Percentiles rank a stretch among this genome's conserved stretches.
Conservation (phyloP, 2,113 vertebrate genomes). For the Peromyscus leucopus region DNA sequence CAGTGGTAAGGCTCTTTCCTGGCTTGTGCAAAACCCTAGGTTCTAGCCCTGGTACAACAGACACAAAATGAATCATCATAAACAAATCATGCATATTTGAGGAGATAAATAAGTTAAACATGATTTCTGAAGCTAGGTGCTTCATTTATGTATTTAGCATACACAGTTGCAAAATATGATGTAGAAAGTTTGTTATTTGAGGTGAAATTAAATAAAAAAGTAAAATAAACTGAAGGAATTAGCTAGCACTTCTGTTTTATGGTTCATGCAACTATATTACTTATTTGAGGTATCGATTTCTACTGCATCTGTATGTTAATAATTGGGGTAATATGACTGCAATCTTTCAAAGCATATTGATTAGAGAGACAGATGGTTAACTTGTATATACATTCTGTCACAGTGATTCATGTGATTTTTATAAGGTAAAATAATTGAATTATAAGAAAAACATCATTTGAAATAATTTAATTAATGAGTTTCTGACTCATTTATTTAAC, state of each 20-base stretch:
- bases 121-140: background rate
- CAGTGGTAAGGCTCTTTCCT: background rate
- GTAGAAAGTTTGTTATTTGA: background rate
- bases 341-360: constrained; percentile 26
- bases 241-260: background rate
- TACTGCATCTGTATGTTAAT: constrained; percentile 55
- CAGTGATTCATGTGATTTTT: background rate
- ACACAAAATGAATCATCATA: background rate
- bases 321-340: background rate
- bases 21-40: background rate
- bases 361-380: constrained; percentile 46
- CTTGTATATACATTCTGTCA: constrained; percentile 39
- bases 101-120: background rate
- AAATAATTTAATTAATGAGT: background rate
- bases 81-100: background rate
- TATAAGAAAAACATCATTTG: background rate
- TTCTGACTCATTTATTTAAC: background rate
- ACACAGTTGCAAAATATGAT: background rate
- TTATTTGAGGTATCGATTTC: constrained; percentile 41
- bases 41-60: background rate
- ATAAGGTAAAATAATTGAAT: constrained; percentile 65
- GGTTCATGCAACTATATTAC: background rate
- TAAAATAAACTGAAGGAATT: background rate
- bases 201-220: background rate
- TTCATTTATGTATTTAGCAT: background rate